phyloP scores from a whole-genome alignment of 2,888 invertebrate species.

The Clunio marinus region DNA sequence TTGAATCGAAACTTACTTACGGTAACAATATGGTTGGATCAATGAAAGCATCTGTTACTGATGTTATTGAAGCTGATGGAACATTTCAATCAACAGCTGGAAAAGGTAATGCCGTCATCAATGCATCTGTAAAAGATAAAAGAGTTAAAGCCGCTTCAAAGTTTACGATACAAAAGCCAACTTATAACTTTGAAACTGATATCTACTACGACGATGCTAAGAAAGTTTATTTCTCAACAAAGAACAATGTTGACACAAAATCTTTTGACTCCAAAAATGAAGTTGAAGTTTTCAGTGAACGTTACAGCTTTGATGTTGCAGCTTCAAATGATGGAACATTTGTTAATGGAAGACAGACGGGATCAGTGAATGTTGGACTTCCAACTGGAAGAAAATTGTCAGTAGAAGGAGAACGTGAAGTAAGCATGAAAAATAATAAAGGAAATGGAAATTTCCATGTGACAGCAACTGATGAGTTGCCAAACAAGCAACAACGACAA shows the following conservation, averaged over 20 bases:
- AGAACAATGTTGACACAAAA: constrained; percentile 54
- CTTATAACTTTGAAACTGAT: constrained; percentile 60
- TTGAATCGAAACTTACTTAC: constrained; percentile 46
- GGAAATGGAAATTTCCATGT: constrained; percentile 52
- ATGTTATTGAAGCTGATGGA: constrained; percentile 59
- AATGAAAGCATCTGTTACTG: constrained; percentile 59
- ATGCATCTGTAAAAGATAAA: constrained; percentile 53
- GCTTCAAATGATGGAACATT: constrained; percentile 41
- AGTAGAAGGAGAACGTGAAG: constrained; percentile 49
- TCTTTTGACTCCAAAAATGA: constrained; percentile 62
- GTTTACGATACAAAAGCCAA: constrained; percentile 58
- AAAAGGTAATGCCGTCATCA: constrained; percentile 53
- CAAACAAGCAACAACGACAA: constrained; percentile 47
- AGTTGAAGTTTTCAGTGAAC: constrained; percentile 23
- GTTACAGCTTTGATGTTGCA: constrained; percentile 20
- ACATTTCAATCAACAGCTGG: constrained; percentile 62
- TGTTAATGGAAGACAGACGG: constrained; percentile 48
- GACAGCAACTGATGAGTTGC: constrained; percentile 50
- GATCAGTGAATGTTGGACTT: constrained; percentile 51
- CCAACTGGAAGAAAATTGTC: constrained; percentile 52
- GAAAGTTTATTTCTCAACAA: constrained; percentile 62
- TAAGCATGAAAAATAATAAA: constrained; percentile 52
- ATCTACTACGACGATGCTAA: constrained; percentile 65
- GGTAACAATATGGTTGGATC: constrained; percentile 50
- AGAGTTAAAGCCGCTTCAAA: constrained; percentile 61